A percentile compares a stretch with the other conserved stretches of the same genome.
Conservation (phyloP, 2,113 vertebrate species). For the Ploceus nigricollis region DNA sequence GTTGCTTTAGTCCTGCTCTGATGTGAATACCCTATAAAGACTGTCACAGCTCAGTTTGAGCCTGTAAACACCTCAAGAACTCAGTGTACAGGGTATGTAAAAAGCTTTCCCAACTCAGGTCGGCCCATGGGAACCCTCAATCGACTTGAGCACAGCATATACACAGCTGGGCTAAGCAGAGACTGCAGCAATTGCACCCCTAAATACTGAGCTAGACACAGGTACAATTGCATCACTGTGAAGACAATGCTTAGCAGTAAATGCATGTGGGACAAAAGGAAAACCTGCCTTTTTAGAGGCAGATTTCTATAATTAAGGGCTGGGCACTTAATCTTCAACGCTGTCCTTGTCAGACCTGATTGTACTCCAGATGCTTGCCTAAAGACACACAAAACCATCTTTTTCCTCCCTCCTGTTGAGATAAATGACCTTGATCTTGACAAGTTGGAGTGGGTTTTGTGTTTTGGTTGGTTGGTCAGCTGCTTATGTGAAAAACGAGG, state of each 20-base stretch:
- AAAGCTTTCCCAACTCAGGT: neutral
- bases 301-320: neutral
- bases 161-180: neutral
- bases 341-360: neutral
- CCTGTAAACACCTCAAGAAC: no score
- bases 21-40: neutral
- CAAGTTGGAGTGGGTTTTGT: neutral
- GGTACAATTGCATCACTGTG: neutral
- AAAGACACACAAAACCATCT: neutral
- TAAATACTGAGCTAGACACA: rapidly evolving
- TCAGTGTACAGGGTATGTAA: rapidly evolving
- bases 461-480: neutral
- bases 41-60: neutral
- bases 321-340: neutral
- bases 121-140: rapidly evolving
- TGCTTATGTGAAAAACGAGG: neutral
- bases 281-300: neutral
- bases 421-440: neutral
- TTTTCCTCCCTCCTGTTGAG: neutral
- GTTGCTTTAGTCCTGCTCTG: neutral
- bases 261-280: neutral
- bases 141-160: rapidly evolving
- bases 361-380: neutral
- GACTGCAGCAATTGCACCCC: neutral
- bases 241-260: neutral